phyloP scores from a whole-genome alignment of 2,797 vertebrate genomes.

The Poecilia velifera region DNA sequence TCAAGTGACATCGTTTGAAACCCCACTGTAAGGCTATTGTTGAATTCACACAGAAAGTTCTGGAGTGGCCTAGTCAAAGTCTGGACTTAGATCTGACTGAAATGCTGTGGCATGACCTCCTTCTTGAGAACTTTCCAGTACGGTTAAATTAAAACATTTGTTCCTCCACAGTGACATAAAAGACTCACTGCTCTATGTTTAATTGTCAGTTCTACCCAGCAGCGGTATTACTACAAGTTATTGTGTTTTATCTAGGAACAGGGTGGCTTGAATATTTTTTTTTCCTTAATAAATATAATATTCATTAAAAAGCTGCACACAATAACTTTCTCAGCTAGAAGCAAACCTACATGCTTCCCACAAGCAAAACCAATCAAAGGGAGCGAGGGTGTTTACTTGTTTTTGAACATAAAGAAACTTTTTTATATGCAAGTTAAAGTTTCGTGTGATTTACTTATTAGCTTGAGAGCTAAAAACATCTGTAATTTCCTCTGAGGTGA shows the following conservation, averaged over 20 bases:
- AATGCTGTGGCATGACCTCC: neutral
- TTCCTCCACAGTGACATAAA: neutral
- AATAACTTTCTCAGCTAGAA: neutral
- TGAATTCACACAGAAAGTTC: neutral
- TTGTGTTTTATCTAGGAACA: neutral
- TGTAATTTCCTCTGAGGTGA: conserved; percentile 4
- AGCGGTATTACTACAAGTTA: neutral
- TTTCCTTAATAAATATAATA: neutral
- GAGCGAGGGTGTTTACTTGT: too few species aligned
- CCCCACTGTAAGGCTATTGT: neutral
- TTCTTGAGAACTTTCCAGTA: neutral
- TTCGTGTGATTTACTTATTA: conserved; percentile 4
- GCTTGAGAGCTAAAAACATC: neutral
- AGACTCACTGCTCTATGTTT: neutral
- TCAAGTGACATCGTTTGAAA: neutral
- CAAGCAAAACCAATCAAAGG: neutral
- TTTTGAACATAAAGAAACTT: neutral
- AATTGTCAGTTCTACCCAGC: neutral
- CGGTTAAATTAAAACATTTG: neutral
- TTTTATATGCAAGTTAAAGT: neutral
- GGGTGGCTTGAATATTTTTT: neutral
- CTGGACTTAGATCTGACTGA: neutral
- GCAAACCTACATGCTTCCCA: neutral
- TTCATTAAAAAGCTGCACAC: neutral
- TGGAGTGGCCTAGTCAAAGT: neutral